phyloP scores from a whole-genome alignment of 2,113 vertebrate species.

The Daubentonia madagascariensis region DNA sequence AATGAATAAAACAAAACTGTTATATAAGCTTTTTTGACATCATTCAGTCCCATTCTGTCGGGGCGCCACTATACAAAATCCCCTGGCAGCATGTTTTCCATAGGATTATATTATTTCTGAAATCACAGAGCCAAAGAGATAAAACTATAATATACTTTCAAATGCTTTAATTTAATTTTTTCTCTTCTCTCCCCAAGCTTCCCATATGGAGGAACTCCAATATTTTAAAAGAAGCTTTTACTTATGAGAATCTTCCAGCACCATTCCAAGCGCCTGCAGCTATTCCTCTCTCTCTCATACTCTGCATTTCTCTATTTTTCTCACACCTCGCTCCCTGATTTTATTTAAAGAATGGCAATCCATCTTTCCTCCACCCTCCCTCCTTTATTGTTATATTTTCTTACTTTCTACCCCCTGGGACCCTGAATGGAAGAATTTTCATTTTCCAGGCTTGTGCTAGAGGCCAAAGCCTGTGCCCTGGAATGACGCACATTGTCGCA shows the following conservation, averaged over 20 bases:
- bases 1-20: constrained; percentile 87
- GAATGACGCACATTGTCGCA: neutral
- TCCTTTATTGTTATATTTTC: constrained; percentile 51
- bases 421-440: constrained; percentile 10
- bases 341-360: constrained; percentile 76
- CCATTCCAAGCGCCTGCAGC: constrained; percentile 68
- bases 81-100: constrained; percentile 70
- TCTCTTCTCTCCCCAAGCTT: constrained; percentile 72
- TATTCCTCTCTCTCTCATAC: constrained; percentile 44
- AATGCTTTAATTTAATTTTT: constrained; percentile 79
- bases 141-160: constrained; percentile 79
- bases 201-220: constrained; percentile 75
- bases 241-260: constrained; percentile 72
- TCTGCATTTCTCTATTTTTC: constrained; percentile 62
- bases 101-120: constrained; percentile 80
- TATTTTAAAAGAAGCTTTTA: constrained; percentile 78
- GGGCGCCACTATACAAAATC: constrained; percentile 75
- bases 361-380: neutral
- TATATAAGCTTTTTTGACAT: constrained; percentile 84
- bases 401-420: constrained; percentile 44
- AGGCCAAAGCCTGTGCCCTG: neutral
- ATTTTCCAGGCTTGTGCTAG: neutral
- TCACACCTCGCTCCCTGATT: constrained; percentile 65
- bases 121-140: constrained; percentile 76
- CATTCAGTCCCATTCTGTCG: constrained; percentile 79